Evolutionary conservation across 2,113 vertebrate genomes (phyloP), one percentile per base, ranked within the genome.

Genomic region (Alectura lathami): DNA sequence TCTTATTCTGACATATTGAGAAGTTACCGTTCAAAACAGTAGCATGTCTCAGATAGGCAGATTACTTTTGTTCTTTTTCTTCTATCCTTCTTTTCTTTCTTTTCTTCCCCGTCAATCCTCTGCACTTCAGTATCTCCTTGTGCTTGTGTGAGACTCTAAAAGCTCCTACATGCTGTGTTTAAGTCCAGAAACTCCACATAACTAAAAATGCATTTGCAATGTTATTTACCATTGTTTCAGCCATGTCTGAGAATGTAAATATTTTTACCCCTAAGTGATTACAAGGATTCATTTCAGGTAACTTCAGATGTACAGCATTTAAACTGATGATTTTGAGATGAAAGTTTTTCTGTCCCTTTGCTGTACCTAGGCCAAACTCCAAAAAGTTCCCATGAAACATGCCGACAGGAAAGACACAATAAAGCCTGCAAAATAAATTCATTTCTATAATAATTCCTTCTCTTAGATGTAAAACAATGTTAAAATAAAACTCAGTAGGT

Each of bases 61-160:
- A 30, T 24, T 67, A 4, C 8, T 26, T 82, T 70, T n/a, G n/a
- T n/a, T 26, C 30, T 78, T 86, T 60, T 12, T 75, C 8, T 4
- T 22, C 3, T 27, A 0, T 30, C 17, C 20, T 4, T 45, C 9
- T 4, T 36, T 48, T 14, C 1, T 15, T 16, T 36, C 9, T 42
- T 63, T 43, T 42, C 34, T 17, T 30, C 38, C 4, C 4, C 8
- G 16, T 57, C 3, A 1, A 2, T 70, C 20, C 13, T 82, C 23
- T 2, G 1, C 66, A 43, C 4, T 72, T 84, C 16, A 72, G 4
- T 23, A 45, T 43, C 10, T 91, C 6, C 16, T 77, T 34, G 24
- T 64, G 11, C 40, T 69, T 88, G 22, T 62, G 17, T 30, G 12
- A 73, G 13, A 64, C 30, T 90, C 16, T n/a, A 47, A 83, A 75